Percentiles rank a stretch among this genome's conserved stretches.
Evolutionary conservation across 2,113 vertebrate genomes (phyloP).

Genomic region (Tylochromis polylepis): DNA sequence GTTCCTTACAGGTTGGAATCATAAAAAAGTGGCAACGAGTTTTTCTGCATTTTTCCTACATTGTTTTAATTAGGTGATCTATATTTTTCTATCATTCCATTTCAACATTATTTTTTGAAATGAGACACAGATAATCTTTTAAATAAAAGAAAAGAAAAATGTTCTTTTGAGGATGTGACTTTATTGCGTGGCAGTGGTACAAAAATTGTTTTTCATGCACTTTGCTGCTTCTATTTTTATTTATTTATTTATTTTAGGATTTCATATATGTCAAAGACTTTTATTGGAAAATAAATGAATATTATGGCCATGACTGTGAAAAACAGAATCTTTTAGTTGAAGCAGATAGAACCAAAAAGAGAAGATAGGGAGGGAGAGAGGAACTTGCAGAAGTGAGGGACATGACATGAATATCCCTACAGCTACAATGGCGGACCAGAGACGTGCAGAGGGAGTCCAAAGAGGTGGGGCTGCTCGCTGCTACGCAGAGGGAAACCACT

Average conservation of each 20-base stretch:
- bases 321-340: not conserved
- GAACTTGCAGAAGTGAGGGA: not conserved
- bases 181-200: not conserved
- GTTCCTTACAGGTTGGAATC: not conserved
- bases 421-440: conserved; percentile 4
- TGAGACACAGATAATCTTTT: accelerated
- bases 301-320: not conserved
- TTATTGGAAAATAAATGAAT: not conserved
- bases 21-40: not conserved
- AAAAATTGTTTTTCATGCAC: not conserved
- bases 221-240: not conserved
- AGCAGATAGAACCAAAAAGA: not conserved
- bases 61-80: not conserved
- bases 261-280: not conserved
- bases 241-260: not conserved
- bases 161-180: not conserved
- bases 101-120: not conserved
- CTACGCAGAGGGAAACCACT: conserved; percentile 27
- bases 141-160: not conserved
- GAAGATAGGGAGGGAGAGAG: not conserved
- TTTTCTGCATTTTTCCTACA: not conserved
- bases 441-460: not conserved
- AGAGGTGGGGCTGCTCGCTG: conserved; percentile 40
- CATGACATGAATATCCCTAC: conserved; percentile 10
- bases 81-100: not conserved